Base-by-base conservation (phyloP, 1,140 invertebrate genomes). In the Anoplophora glabripennis region DNA sequence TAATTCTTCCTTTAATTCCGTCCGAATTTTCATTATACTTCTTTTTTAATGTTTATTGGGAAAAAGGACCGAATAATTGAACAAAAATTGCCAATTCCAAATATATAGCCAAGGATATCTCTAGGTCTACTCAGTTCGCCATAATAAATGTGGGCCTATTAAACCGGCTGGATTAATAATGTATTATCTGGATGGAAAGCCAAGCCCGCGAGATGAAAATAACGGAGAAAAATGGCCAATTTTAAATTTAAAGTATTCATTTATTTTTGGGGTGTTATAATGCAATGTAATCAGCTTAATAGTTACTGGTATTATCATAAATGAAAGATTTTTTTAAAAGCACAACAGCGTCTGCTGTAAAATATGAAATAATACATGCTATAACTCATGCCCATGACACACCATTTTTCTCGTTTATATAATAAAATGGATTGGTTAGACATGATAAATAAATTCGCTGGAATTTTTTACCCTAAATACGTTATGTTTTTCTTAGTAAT, bases 281-380 rank as follows among this genome's bases (percentile, higher is more conserved):
- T 53, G 52, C 45, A 41, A 11, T 42, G 52, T 42, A 53, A 53
- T 53, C 42, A 53, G 52, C 45, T 53, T 53, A 53, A 53, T 53
- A 53, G 52, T 53, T 44, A 53, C 52, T 8, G 38, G 52, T 42
- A 53, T 53, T 53, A 53, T 53, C 52, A 53, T 53, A 42, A 53
- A 53, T 53, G 52, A 53, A 53, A 53, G 52, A 40, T 53, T 53
- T 53, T 53, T 53, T 53, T 28, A 28, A 5, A 2, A 53, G 45
- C 44, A 28, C 44, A 57, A 35, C 21, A 38, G 44, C 38, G 38
- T 46, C 48, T 44, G 37, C 37, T 47, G 37, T 46, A 47, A 57
- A 57, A 57, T 42, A 57, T 57, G 56, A 57, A 57, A 57, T 57
- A 57, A 49, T 57, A 57, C 56, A 57, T 35, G 37, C 46, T 57